Base-by-base conservation (phyloP, 92 coral and sea anemone genomes). In the Bergia sp. region DNA sequence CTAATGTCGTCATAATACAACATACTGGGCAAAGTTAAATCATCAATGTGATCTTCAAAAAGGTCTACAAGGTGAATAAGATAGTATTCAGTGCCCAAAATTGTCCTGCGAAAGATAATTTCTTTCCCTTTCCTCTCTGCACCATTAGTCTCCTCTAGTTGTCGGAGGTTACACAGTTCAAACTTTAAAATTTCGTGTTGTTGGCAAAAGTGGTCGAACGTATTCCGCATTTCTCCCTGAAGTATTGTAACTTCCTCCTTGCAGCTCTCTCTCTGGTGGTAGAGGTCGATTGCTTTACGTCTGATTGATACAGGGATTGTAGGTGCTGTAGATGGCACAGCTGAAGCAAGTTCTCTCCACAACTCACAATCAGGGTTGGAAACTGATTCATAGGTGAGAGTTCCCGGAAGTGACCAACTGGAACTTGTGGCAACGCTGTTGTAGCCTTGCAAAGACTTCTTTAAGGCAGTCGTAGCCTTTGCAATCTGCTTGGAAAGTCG, bases 241-340 rank as follows among this genome's bases (percentile, higher is more conserved):
- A 84, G 49, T 23, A 89, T 66, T 0, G 79, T 39, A 18, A 82
- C 37, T 38, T 89, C 88, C 50, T 89, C 91, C 44, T 53, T 61
- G 45, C 83, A 41, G 3, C 89, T 75, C 36, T 91, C 90, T 39
- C 65, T 45, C 73, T 81, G 72, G 77, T 83, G 80, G 81, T 82
- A 91, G 15, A 86, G 81, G 73, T 86, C 92, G 29, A 90, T 61
- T 18, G 88, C 92, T 55, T 90, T 90, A 0, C 29, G 29, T 29
- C 29, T 29, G 29, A 29, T 29, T 29, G 29, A 29, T 29, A 29
- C 29, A 29, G 29, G 29, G 29, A 29, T 29, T 29, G 29, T 29
- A 29, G 29, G 29, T 29, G 29, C 29, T 29, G 29, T 29, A 29
- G 29, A 29, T 29, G 29, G 29, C 29, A 29, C 29, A 29, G 29